phyloP scores from a whole-genome alignment of 2,888 invertebrate genomes.

The Ceraclea dissimilis region DNA sequence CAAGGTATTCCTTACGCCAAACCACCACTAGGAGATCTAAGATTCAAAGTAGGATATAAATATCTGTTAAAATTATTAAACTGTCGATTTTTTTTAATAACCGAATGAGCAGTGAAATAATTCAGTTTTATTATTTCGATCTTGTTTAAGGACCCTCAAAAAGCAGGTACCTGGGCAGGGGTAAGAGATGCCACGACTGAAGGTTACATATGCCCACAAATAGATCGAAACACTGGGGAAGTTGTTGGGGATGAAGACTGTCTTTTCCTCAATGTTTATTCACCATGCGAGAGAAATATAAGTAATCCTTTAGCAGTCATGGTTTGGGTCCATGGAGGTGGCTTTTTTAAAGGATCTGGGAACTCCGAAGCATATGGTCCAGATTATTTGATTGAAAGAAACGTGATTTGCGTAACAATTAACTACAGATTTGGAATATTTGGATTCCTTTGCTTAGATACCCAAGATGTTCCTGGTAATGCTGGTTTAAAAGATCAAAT shows the following conservation, averaged over 20 bases:
- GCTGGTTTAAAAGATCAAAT: constrained; percentile 23
- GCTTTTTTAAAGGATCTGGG: constrained; percentile 18
- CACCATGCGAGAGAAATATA: constrained; percentile 1
- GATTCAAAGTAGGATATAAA: constrained; percentile 13
- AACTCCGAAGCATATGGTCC: constrained; percentile 16
- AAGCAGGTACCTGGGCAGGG: constrained; percentile 12
- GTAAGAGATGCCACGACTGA: constrained; percentile 17
- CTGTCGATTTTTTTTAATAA: neutral
- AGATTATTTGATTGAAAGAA: constrained; percentile 15
- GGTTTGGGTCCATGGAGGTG: constrained; percentile 24
- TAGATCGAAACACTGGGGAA: constrained; percentile 9
- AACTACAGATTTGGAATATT: constrained; percentile 21
- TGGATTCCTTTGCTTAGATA: constrained; percentile 21
- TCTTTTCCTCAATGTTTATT: constrained; percentile 21
- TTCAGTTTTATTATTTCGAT: neutral
- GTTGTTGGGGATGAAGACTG: constrained; percentile 19
- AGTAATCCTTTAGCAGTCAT: constrained; percentile 19
- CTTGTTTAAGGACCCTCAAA: constrained; percentile 16
- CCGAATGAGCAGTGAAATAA: too few relatives aligned
- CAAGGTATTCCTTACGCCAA: constrained; percentile 12
- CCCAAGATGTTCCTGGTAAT: constrained; percentile 21
- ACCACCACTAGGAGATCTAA: constrained; percentile 13
- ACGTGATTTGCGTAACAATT: constrained; percentile 19
- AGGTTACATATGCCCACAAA: constrained; percentile 10
- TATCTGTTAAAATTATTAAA: neutral